Conservation (phyloP, 2,113 vertebrate genomes). For the Brevimyrus niger region DNA sequence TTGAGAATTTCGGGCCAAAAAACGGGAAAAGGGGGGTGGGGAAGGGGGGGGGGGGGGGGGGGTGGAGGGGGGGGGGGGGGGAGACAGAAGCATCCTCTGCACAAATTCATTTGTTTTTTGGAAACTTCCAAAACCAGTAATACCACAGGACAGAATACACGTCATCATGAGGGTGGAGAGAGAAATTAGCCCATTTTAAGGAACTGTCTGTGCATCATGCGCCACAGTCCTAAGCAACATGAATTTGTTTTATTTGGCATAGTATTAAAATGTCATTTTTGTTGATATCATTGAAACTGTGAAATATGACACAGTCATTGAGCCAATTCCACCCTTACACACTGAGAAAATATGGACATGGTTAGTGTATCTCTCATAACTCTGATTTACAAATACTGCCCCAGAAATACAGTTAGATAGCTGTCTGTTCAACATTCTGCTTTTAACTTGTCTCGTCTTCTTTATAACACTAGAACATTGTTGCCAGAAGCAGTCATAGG, state of each 20-base stretch:
- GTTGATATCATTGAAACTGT: not conserved
- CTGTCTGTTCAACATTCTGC: not conserved
- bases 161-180: not conserved
- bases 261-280: not conserved
- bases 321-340: not conserved
- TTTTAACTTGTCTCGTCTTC: not conserved
- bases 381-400: not conserved
- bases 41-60: no score
- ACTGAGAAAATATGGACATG: not conserved
- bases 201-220: not conserved
- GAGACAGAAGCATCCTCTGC: not conserved
- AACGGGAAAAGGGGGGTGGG: no score
- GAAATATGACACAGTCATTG: not conserved
- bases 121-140: not conserved
- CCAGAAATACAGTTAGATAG: not conserved
- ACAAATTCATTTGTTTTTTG: not conserved
- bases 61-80: not conserved
- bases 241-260: not conserved
- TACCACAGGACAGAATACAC: not conserved
- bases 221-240: not conserved
- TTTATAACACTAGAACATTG: not conserved
- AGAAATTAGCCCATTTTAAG: not conserved
- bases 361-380: not conserved
- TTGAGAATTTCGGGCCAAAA: no score
- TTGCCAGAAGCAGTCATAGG: not conserved